Base-by-base conservation (phyloP, 2,113 vertebrate species). In the Motacilla alba region DNA sequence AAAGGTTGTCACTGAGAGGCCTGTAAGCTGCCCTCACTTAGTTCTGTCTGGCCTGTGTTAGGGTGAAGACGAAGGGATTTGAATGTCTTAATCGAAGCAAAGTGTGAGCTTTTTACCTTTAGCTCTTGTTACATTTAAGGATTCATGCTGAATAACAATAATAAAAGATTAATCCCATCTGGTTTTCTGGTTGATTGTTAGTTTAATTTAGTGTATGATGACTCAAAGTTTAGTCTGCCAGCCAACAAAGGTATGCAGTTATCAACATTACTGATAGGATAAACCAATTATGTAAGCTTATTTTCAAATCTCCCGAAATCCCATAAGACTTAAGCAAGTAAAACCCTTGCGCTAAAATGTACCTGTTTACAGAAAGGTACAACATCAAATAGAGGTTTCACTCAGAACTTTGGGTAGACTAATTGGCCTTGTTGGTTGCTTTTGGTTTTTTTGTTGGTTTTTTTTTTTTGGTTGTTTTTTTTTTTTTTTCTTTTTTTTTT, bases 81-180 rank as follows among this genome's bases (percentile, higher is more conserved):
- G n/a, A 46, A 56, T 60, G 9, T 37, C 7, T 43, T 9, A 58
- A 73, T 5, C 16, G 9, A 92, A 81, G 20, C 31, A 37, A 10
- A 80, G 43, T 2, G 3, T 50, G 19, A 94, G 74, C 18, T 62
- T 94, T 85, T 84, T 39, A 22, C 52, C 88, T 89, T 83, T 50
- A 75, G 27, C 47, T 94, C 74, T 63, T 81, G 47, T 83, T 83
- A 33, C 44, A 67, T 49, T 44, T 50, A 70, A 70, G 47, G 44
- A 59, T 73, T 95, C 47, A 4, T 52, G 35, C 59, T 69, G 70
- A 90, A 83, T 70, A 96, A 95, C 50, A 96, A 60, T n/a, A 91
- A 90, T 15, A 91, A 58, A 87, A 93, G 78, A 83, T 50, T 2
- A 73, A 83, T 64, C 58, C 66, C 68, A 83, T 77, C 87, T 79